Conservation (phyloP, 2,113 vertebrate genomes). For the Dascyllus trimaculatus region DNA sequence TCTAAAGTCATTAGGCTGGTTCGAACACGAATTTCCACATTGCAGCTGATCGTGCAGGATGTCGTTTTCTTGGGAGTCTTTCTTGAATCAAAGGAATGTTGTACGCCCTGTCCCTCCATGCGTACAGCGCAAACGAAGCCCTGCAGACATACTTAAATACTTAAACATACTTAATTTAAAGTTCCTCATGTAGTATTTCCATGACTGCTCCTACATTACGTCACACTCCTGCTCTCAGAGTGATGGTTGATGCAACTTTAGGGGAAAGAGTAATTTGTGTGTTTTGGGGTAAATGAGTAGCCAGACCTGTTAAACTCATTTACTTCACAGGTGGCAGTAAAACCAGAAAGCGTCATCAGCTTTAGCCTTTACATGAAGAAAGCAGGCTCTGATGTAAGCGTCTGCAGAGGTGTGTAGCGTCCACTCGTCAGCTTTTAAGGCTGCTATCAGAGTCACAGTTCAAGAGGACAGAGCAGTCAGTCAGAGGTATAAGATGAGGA, state of each 20-base stretch:
- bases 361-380: not conserved
- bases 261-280: not conserved
- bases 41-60: conserved; percentile 9
- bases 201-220: not conserved
- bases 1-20: not conserved
- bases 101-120: not conserved
- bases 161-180: not conserved
- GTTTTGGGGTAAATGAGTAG: conserved; percentile 19
- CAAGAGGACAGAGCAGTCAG: not conserved
- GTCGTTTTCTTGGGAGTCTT: not conserved
- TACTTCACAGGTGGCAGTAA: not conserved
- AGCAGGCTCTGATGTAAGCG: conserved; percentile 6
- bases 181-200: not conserved
- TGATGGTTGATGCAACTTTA: not conserved
- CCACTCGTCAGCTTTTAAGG: not conserved
- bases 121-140: not conserved
- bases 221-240: not conserved
- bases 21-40: conserved; percentile 3
- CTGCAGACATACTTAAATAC: not conserved
- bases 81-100: not conserved
- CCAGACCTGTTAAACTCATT: not conserved
- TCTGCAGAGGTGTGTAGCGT: conserved; percentile 6
- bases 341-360: not conserved
- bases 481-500: not conserved
- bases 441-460: not conserved